phyloP scores from a whole-genome alignment of 2,888 invertebrate species.

The Drosophila tripunctata region DNA sequence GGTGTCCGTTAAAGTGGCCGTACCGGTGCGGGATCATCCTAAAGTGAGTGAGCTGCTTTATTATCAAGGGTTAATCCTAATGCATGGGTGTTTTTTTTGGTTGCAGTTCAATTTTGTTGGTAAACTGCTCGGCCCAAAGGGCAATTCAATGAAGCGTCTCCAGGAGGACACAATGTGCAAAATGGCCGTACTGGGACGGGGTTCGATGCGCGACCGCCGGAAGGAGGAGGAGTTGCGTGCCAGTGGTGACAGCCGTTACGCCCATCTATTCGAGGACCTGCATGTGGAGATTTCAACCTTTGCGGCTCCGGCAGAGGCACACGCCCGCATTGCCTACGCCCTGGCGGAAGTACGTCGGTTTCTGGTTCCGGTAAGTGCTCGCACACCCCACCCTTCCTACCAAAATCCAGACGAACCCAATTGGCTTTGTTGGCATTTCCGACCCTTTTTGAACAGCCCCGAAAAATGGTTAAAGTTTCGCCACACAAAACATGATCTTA shows the following conservation, averaged over 20 bases:
- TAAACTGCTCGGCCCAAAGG: slow-evolving; percentile 96
- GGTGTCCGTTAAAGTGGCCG: slow-evolving; percentile 93
- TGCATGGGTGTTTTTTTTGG: slow-evolving; percentile 21
- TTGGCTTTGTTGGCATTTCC: slow-evolving; percentile 36
- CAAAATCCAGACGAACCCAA: background rate
- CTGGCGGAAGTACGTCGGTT: slow-evolving; percentile 92
- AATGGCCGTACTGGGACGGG: slow-evolving; percentile 96
- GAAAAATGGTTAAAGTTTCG: slow-evolving; percentile 48
- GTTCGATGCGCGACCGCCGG: slow-evolving; percentile 96
- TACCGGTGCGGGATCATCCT: slow-evolving; percentile 94
- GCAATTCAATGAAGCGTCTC: slow-evolving; percentile 94
- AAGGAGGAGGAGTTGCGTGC: slow-evolving; percentile 97
- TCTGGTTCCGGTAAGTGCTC: slow-evolving; percentile 88
- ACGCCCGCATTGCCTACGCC: slow-evolving; percentile 93
- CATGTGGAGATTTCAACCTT: slow-evolving; percentile 96
- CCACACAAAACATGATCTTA: slow-evolving; percentile 55
- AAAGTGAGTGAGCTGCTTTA: slow-evolving; percentile 86
- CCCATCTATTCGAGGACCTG: slow-evolving; percentile 95
- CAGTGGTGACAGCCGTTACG: slow-evolving; percentile 96
- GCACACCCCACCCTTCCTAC: background rate
- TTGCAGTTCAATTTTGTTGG: slow-evolving; percentile 97
- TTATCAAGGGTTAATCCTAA: slow-evolving; percentile 19
- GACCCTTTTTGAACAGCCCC: no score
- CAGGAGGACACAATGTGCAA: slow-evolving; percentile 98
- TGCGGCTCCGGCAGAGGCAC: slow-evolving; percentile 95